Base-by-base conservation (phyloP, 1,140 invertebrate genomes). In the Aphelenchoides besseyi region DNA sequence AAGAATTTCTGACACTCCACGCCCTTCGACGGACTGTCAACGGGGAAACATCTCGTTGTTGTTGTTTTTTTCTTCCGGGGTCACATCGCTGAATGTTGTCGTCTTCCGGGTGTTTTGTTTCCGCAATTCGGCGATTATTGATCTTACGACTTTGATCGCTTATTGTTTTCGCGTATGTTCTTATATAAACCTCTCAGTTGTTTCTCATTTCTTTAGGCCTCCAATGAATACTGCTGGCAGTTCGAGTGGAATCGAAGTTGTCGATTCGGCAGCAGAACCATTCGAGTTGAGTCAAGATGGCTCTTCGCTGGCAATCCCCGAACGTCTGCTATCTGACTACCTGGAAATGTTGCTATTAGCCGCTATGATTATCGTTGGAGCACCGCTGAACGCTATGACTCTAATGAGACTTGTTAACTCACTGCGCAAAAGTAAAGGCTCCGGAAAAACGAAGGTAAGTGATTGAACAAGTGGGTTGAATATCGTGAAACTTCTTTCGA, bases 281-380 rank as follows among this genome's bases (percentile, higher is more conserved):
- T 66, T 66, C 32, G 63, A 66, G 36, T n/a, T 66, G 26, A 12
- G 26, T 2, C 63, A 66, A 66, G 63, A 66, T 30, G 63, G 63
- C 1, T 5, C 5, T 5, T 12, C n/a, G 12, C 16, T 66, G 63
- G 59, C 30, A 2, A 29, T 66, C 16, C 63, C 63, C 16, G 63
- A 66, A 53, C 29, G 61, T 59, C 35, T 75, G 32, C 32, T 75
- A 33, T 32, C 71, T 16, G 74, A 76, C 53, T 76, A 73, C 70
- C 32, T 76, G 16, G 74, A 79, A 54, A 57, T 76, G 72, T 32
- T 68, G n/a, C 63, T 76, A n/a, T 57, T 76, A 3, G 53, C 48
- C 0, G 16, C 69, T 16, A 71, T 76, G 9, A 41, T 76, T 3
- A 33, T 79, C 18, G 28, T 76, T 18, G 77, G 74, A 3, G 57